Percentiles rank a stretch among this genome's conserved stretches.
These are phyloP conservation scores for Erynnis tages DNA, from an alignment of 2,888 invertebrate genomes.

Conservation along the genomic window DNA sequence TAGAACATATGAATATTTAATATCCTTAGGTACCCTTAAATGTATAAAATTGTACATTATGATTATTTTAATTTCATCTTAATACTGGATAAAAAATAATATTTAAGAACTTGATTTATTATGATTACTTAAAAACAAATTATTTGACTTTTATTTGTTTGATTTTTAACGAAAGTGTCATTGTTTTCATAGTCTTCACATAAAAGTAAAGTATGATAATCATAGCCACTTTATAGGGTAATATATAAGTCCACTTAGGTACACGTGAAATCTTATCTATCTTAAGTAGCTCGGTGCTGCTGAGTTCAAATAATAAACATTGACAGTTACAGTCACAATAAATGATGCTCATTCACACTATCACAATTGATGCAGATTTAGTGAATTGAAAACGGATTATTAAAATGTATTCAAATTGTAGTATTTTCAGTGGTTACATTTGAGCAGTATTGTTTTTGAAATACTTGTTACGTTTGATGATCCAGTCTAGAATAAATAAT, in stretches of 20 bases:
- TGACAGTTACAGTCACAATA: constrained; percentile 14
- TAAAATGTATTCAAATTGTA: no score
- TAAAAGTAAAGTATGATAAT: constrained; percentile 11
- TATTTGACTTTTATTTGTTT: constrained; percentile 1
- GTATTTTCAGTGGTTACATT: constrained; percentile 19
- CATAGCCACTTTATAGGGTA: constrained; percentile 12
- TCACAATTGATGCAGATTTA: no score
- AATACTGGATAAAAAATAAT: constrained; percentile 28
- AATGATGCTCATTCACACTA: constrained; percentile 17
- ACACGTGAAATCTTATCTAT: constrained; percentile 1
- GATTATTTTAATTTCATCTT: constrained; percentile 37
- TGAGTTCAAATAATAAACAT: constrained; percentile 5
- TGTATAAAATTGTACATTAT: constrained; percentile 55
- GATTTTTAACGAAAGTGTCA: constrained; percentile 14
- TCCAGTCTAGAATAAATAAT: constrained; percentile 61
- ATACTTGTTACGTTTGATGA: constrained; percentile 48
- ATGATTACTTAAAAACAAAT: constrained; percentile 9
- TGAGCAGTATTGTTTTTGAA: constrained; percentile 43
- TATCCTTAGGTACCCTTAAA: constrained; percentile 50
- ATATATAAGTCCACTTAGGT: no score
- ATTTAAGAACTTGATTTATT: constrained; percentile 17
- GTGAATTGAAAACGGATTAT: no score
- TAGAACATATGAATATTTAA: constrained; percentile 43
- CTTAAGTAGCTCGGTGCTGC: constrained; percentile 25
- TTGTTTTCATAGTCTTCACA: neutral